phyloP scores from a whole-genome alignment of 2,888 invertebrate genomes.

The Chrysodeixis includens region DNA sequence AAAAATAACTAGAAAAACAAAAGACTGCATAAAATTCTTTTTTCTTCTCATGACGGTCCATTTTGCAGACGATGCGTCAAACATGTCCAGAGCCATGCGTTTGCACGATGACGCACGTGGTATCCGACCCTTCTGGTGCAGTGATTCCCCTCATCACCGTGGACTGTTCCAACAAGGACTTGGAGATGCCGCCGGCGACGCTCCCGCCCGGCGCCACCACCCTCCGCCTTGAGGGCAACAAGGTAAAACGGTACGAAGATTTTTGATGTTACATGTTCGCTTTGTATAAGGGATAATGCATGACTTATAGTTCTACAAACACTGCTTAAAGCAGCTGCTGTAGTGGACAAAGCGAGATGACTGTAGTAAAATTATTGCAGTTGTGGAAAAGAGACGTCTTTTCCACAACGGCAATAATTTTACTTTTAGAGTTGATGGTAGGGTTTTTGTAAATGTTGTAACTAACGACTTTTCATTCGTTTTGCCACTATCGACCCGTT shows the following conservation, averaged over 20 bases:
- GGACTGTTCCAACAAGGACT: slow-evolving; percentile 90
- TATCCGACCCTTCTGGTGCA: slow-evolving; percentile 82
- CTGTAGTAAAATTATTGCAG: no score
- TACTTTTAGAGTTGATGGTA: no score
- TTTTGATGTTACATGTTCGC: slow-evolving; percentile 58
- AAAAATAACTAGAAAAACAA: no score
- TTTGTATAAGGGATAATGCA: slow-evolving; percentile 18
- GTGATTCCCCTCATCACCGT: slow-evolving; percentile 91
- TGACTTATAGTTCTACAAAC: neutral
- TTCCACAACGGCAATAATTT: no score
- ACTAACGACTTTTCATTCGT: no score
- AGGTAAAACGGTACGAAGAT: slow-evolving; percentile 83
- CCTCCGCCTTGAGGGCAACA: slow-evolving; percentile 91
- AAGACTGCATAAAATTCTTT: no score
- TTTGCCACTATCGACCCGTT: no score
- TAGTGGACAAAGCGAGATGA: no score
- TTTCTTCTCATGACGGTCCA: neutral
- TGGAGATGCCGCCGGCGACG: slow-evolving; percentile 89
- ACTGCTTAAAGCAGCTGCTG: neutral
- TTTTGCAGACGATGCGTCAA: slow-evolving; percentile 83
- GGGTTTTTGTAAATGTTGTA: no score
- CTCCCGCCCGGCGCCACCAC: slow-evolving; percentile 92
- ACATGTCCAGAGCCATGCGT: slow-evolving; percentile 90
- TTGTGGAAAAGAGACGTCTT: no score
- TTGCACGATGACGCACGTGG: slow-evolving; percentile 91